A percentile compares a stretch with the other conserved stretches of the same genome.
Conservation (phyloP, 1,140 invertebrate species). For the Trachelipus rathkii region DNA sequence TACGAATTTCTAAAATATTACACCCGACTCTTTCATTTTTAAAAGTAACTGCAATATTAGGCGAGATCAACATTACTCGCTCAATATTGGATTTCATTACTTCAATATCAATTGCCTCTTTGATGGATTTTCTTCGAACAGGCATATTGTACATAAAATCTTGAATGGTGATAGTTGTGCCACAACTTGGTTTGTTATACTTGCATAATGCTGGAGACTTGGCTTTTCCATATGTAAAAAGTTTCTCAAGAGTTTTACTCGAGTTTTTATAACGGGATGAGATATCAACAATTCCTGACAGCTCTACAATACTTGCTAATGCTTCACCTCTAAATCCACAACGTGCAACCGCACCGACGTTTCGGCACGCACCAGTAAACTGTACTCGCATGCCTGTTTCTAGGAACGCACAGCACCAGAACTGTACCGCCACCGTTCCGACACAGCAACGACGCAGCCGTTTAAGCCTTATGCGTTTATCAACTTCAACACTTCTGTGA, state of each 20-base stretch:
- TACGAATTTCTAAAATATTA: slow-evolving; percentile 57
- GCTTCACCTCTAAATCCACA: slow-evolving; percentile 64
- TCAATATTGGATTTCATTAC: slow-evolving; percentile 57
- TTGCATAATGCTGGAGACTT: slow-evolving; percentile 47
- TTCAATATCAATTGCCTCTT: slow-evolving; percentile 57
- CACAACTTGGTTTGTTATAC: slow-evolving; percentile 55
- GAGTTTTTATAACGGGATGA: slow-evolving; percentile 52
- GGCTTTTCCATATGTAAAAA: slow-evolving; percentile 52
- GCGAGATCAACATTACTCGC: slow-evolving; percentile 59
- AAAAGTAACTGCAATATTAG: slow-evolving; percentile 58
- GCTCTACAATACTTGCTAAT: slow-evolving; percentile 58
- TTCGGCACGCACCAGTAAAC: no score
- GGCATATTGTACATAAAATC: slow-evolving; percentile 61
- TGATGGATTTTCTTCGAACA: slow-evolving; percentile 58
- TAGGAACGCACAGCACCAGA: no score
- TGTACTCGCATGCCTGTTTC: no score
- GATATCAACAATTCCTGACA: slow-evolving; percentile 58
- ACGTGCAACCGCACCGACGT: no score
- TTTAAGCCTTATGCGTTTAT: no score
- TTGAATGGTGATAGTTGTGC: slow-evolving; percentile 62
- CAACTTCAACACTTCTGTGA: no score
- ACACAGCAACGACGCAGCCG: no score
- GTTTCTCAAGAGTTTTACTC: slow-evolving; percentile 54
- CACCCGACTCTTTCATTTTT: slow-evolving; percentile 59
- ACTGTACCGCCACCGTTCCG: no score